Conservation (phyloP, 2,113 vertebrate species). For the Paralichthys olivaceus region DNA sequence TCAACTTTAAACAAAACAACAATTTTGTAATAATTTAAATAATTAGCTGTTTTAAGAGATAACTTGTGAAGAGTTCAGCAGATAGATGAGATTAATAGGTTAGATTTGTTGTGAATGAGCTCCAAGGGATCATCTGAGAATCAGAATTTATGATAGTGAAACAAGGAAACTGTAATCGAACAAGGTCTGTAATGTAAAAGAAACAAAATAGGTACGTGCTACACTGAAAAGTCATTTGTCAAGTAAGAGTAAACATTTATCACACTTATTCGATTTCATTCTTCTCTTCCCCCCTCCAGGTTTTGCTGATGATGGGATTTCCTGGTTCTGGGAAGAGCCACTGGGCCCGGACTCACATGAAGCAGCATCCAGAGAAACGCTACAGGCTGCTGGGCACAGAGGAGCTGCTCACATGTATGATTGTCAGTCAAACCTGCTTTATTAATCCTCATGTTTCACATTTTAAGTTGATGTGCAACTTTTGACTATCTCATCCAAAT, state of each 20-base stretch:
- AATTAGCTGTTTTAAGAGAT: too few relatives aligned
- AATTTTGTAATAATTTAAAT: too few relatives aligned
- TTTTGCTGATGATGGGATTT: constrained; percentile 90
- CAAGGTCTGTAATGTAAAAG: too few relatives aligned
- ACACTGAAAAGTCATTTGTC: too few relatives aligned
- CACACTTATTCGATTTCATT: background rate
- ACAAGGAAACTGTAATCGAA: too few relatives aligned
- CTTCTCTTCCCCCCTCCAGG: constrained; percentile 67
- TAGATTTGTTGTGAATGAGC: background rate
- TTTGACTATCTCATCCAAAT: constrained; percentile 2
- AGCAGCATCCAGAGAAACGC: constrained; percentile 85
- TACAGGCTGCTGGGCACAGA: constrained; percentile 87
- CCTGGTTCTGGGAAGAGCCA: constrained; percentile 91
- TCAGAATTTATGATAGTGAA: background rate
- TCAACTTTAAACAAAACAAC: background rate
- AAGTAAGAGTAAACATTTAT: background rate
- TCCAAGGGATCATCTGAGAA: background rate
- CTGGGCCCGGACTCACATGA: constrained; percentile 85
- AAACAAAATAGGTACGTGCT: too few relatives aligned
- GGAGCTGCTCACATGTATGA: constrained; percentile 86
- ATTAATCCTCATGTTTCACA: background rate
- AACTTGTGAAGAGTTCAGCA: too few relatives aligned
- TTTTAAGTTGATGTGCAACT: background rate
- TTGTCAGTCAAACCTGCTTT: constrained; percentile 75
- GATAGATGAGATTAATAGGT: background rate